A percentile compares a stretch with the other conserved stretches of the same genome.
These are phyloP conservation scores for Oophaga sylvatica DNA, from an alignment of 2,797 vertebrate genomes.

Conservation along the genomic window DNA sequence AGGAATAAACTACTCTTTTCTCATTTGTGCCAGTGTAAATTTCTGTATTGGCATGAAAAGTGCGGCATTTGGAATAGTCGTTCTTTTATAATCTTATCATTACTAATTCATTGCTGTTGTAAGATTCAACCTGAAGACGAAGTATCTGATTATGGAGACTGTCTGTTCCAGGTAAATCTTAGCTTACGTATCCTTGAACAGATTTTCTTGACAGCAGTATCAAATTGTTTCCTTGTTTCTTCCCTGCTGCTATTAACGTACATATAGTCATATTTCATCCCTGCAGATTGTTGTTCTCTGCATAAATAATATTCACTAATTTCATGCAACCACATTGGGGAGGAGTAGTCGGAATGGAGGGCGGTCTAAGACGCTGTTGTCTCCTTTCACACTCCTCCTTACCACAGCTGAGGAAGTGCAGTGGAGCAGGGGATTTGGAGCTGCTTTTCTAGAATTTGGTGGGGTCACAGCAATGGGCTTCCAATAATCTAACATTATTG, in stretches of 20 bases:
- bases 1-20: too few species aligned
- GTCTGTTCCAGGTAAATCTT: neutral
- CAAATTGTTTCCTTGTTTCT: neutral
- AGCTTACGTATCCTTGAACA: neutral
- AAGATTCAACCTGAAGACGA: neutral
- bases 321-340: neutral
- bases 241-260: neutral
- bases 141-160: neutral
- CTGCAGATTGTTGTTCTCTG: neutral
- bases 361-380: neutral
- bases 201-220: neutral
- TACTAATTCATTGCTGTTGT: neutral
- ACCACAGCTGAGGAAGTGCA: neutral
- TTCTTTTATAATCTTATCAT: neutral
- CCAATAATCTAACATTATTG: neutral
- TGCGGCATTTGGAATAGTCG: neutral
- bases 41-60: neutral
- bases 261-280: neutral
- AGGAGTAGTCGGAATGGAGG: neutral
- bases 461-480: neutral
- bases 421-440: too few species aligned
- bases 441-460: neutral
- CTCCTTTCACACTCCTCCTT: neutral
- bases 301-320: neutral
- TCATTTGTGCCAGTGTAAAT: too few species aligned